Base-by-base conservation (phyloP, 2,113 vertebrate genomes). In the Bufo gargarizans region DNA sequence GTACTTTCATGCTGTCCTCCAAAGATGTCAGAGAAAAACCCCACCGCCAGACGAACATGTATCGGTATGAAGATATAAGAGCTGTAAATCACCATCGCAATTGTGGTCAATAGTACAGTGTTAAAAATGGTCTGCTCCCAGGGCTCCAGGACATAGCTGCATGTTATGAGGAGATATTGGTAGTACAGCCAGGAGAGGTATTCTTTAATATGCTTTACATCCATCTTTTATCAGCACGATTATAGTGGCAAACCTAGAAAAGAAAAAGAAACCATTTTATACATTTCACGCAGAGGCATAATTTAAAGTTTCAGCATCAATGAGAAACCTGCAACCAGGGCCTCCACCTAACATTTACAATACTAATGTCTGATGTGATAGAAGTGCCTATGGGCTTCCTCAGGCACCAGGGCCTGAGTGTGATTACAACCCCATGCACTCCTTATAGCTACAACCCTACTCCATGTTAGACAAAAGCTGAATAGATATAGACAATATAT, bases 121-220 rank as follows among this genome's bases (percentile, higher is more conserved):
- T 98, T 97, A 92, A 99, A 97, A 93, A 99, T 95, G 84, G 97
- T 97, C 90, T 93, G 94, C 90, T 99, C 98, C 98, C 98, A 99
- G 3, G 98, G 98, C 91, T 99, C 98, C 92, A 99, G 91, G 89
- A 99, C 98, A 0, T 98, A 97, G 93, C 98, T 97, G 92, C 97
- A 97, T 0, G 97, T 99, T 90, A 99, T 94, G 89, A 99, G 96
- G n/a, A 96, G 96, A 93, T 99, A 99, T 92, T 99, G 98, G 92
- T 95, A 99, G 95, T 99, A 99, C 14, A 99, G 94, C 98, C 98
- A 99, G 85, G 95, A 94, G 74, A 99, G 85, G 88, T 96, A 97
- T 78, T 99, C 97, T 92, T 95, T 96, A 88, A 97, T 92, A 33
- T 90, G 94, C 92, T 95, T 97, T 89, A 98, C 90, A 89, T 95